Base-by-base conservation (phyloP, 2,888 invertebrate genomes). In the Drosophila suboccidentalis region DNA sequence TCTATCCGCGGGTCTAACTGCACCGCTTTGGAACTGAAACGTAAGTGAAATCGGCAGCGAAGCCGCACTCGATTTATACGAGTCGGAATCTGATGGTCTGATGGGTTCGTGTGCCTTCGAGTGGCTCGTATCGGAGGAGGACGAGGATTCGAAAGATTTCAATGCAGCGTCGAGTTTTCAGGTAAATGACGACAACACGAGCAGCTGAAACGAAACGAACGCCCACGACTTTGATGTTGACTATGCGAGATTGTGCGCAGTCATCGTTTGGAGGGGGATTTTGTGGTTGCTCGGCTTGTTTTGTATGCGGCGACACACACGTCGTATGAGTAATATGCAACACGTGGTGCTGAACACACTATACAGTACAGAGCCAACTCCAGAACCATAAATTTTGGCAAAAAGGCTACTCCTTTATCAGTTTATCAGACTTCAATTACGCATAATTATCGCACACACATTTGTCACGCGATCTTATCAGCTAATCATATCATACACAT, bases 31-130 rank as follows among this genome's bases (percentile, higher is more conserved):
- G 78, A 83, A 84, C 88, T 89, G 86, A 91, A 90, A 79, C 83
- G 90, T 88, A 79, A 91, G 91, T 91, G 91, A 90, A 90, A 85
- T 72, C 80, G 81, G 71, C 70, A 77, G 60, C 75, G 68, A 73
- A 87, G 80, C 78, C 84, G 79, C 79, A 81, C 81, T 68, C 81
- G 89, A 91, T 91, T 91, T 91, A 91, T 91, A 91, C 80, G 87
- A 79, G 50, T 64, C n/a, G 17, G 13, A 29, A 43, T 19, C 19
- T 19, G 19, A 19, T 19, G 57, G 41, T 47, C 15, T 9, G 51
- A 43, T 63, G 43, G 17, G 55, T 44, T 55, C 59, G 59, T 39
- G 49, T n/a, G 38, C 9, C 17, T 4, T 11, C 47, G 58, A 38
- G 13, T 47, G 10, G 5, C 50, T 71, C 80, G 78, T 69, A 50